A percentile compares a stretch with the other conserved stretches of the same genome.
Evolutionary conservation across 1,140 invertebrate species (phyloP).

Genomic region (Muscidifurax raptorellus): DNA sequence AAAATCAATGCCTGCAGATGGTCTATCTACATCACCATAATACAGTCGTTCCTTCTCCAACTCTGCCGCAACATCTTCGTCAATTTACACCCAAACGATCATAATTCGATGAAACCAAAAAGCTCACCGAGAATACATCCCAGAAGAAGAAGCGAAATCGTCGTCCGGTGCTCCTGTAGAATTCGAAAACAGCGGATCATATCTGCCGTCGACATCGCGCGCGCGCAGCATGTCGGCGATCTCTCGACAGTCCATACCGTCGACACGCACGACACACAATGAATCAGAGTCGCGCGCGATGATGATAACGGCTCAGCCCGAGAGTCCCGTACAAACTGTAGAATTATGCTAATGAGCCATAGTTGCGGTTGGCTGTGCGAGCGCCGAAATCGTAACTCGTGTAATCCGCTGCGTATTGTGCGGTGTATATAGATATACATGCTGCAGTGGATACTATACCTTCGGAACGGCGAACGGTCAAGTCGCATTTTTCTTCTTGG

Average conservation of each 20-base stretch:
- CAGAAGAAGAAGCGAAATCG: no score
- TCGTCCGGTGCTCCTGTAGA: no score
- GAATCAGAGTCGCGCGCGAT: not conserved
- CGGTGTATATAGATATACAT: not conserved
- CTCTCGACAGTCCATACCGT: not conserved
- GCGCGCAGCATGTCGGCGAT: not conserved
- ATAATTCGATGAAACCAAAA: no score
- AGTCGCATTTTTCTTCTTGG: not conserved
- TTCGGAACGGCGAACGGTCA: not conserved
- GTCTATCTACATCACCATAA: no score
- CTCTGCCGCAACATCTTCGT: no score
- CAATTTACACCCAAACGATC: no score
- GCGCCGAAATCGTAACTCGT: constrained; percentile 4
- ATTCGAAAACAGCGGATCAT: no score
- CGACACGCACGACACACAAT: not conserved
- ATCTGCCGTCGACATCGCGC: no score
- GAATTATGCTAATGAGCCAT: constrained; percentile 39
- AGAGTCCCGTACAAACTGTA: constrained; percentile 45
- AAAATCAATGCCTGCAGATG: no score
- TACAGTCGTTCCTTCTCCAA: no score
- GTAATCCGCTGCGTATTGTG: not conserved
- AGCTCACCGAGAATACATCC: no score
- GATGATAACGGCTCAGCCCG: constrained; percentile 20
- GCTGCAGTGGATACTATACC: not conserved
- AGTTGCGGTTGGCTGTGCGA: not conserved